Percentiles rank a stretch among this genome's conserved stretches.
These are phyloP conservation scores for Hippasteria phrygiana DNA, from an alignment of 53 echinoderm and acorn worm genomes.

Conservation along the genomic window DNA sequence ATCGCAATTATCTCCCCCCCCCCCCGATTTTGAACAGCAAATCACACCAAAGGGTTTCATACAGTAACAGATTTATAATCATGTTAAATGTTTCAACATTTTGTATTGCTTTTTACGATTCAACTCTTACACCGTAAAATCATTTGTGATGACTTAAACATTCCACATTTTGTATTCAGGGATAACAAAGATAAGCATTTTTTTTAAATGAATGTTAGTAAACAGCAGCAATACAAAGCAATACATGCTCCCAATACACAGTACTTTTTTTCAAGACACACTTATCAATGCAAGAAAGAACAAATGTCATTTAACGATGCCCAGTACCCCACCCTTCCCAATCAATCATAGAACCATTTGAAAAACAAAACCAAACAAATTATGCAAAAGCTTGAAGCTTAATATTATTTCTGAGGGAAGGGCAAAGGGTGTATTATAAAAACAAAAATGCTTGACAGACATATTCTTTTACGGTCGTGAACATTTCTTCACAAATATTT, in stretches of 20 bases:
- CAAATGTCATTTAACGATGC: background rate
- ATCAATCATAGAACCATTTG: background rate
- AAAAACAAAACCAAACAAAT: background rate
- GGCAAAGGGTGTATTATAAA: too few species aligned
- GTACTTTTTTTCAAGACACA: constrained; percentile 1
- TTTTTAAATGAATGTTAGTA: background rate
- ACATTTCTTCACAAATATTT: background rate
- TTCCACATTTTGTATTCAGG: too few species aligned
- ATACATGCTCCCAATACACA: background rate
- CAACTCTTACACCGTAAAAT: background rate
- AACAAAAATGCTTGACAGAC: too few species aligned
- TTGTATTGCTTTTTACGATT: too few species aligned
- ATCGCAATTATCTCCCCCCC: too few species aligned
- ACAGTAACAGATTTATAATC: too few species aligned
- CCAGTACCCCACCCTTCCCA: background rate
- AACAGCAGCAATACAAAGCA: background rate
- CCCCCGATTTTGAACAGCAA: too few species aligned
- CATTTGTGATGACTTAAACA: too few species aligned
- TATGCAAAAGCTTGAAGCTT: background rate
- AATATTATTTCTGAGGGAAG: background rate
- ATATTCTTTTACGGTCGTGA: background rate
- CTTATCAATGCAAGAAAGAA: background rate
- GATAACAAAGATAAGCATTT: background rate
- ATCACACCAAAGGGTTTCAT: too few species aligned
- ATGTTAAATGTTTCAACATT: too few species aligned